These are phyloP conservation scores for Rhopalosiphum maidis DNA, from an alignment of 1,140 invertebrate species.

Conservation along the genomic window DNA sequence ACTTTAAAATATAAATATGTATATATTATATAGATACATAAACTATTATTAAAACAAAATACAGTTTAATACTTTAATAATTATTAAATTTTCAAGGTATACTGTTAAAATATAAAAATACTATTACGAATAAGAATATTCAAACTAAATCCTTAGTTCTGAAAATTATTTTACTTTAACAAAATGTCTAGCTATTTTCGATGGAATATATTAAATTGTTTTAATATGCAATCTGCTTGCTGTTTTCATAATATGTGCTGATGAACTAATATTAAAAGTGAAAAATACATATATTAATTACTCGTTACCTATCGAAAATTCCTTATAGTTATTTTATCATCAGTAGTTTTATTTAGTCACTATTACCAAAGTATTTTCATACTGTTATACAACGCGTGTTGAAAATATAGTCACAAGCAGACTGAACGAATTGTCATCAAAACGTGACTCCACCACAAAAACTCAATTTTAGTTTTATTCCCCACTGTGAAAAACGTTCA, in stretches of 20 bases:
- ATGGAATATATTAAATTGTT: no score
- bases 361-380: neutral
- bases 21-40: no score
- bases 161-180: neutral
- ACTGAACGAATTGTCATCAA: conserved; percentile 36
- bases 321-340: neutral
- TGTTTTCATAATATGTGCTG: neutral
- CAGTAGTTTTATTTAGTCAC: neutral
- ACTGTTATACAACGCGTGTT: neutral
- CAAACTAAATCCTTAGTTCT: neutral
- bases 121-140: no score
- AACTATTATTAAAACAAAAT: no score
- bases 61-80: no score
- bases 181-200: no score
- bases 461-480: conserved; percentile 51
- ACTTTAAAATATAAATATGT: no score
- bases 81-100: no score
- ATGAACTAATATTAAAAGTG: neutral
- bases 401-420: conserved; percentile 3
- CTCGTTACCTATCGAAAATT: neutral
- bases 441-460: conserved; percentile 29
- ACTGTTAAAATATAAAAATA: no score
- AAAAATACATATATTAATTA: neutral
- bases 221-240: no score
- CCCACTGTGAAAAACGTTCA: conserved; percentile 41